These are phyloP conservation scores for Delichon dasypus DNA, from an alignment of 2,797 vertebrate species.

Conservation along the genomic window DNA sequence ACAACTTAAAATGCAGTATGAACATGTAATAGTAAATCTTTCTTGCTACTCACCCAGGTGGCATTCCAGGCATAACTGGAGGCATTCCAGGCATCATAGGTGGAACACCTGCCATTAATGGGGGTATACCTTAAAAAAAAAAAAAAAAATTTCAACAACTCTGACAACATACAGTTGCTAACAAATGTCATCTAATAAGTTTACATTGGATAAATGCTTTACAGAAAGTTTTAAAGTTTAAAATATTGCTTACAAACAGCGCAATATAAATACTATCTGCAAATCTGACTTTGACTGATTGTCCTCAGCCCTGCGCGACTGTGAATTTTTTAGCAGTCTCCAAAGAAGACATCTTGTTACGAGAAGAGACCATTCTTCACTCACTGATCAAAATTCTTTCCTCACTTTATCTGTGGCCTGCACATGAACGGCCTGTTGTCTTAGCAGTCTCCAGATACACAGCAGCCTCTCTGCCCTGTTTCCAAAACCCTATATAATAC, in stretches of 20 bases:
- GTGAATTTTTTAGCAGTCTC: background rate
- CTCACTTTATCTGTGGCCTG: background rate
- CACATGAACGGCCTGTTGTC: background rate
- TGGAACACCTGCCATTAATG: constrained; percentile 94
- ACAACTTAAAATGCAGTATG: background rate
- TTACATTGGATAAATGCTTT: background rate
- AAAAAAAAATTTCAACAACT: background rate
- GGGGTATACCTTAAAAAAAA: constrained; percentile 88
- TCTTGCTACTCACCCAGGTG: constrained; percentile 85
- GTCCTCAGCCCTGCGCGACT: background rate
- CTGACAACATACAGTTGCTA: background rate
- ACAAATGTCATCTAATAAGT: background rate
- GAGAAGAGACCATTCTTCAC: background rate
- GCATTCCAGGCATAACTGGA: constrained; percentile 95
- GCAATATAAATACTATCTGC: background rate
- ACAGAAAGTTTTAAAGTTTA: background rate
- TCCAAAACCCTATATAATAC: background rate
- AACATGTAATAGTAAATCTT: background rate
- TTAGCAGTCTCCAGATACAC: background rate
- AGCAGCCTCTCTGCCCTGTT: background rate
- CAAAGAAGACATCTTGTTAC: background rate
- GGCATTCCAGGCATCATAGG: constrained; percentile 98
- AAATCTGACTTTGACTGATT: background rate
- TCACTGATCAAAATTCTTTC: background rate
- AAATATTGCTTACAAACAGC: background rate